Evolutionary conservation across 2,113 vertebrate genomes (phyloP), one percentile per base, ranked within the genome.

Genomic region (Rhinolophus ferrumequinum): DNA sequence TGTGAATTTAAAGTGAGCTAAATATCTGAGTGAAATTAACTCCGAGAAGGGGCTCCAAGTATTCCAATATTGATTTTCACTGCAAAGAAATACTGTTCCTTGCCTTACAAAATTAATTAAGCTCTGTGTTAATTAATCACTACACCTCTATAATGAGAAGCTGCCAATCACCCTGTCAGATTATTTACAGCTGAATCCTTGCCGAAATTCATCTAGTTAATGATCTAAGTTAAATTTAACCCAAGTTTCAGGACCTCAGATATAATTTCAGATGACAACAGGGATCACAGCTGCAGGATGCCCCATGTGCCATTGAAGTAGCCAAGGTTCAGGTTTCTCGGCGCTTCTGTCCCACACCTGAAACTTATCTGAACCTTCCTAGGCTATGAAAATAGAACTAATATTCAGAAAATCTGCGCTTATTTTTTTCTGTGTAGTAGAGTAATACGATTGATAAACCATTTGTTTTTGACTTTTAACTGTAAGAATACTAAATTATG

Each of bases 81-180:
- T 72, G 95, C 88, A 83, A 97, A 96, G 91, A 93, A 95, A 94
- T 95, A 96, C 93, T 93, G 90, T 95, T 97, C 87, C 95, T 96
- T 93, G 84, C 96, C 87, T 97, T 92, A 97, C 96, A 95, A 98
- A 97, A 98, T 96, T 97, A 98, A 98, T 98, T 97, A 97, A 96
- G 93, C 95, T 97, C 98, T 86, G 92, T 95, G 98, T 97, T 98
- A 98, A 97, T 98, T 98, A 98, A 98, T 98, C 97, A 97, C 93
- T 97, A 80, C 3, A 81, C 93, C 84, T 97, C 89, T 93, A 70
- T 97, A 98, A 98, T 97, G 91, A 97, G 97, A 97, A 91, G 89
- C 97, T 98, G 97, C 97, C 97, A 98, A 98, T 98, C 97, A 98
- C 94, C 47, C 90, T 97, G 97, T 97, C 97, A 98, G 94, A 90